Evolutionary conservation across 2,113 vertebrate species (phyloP), one percentile per base, ranked within the genome.

Genomic region (Circaetus gallicus): DNA sequence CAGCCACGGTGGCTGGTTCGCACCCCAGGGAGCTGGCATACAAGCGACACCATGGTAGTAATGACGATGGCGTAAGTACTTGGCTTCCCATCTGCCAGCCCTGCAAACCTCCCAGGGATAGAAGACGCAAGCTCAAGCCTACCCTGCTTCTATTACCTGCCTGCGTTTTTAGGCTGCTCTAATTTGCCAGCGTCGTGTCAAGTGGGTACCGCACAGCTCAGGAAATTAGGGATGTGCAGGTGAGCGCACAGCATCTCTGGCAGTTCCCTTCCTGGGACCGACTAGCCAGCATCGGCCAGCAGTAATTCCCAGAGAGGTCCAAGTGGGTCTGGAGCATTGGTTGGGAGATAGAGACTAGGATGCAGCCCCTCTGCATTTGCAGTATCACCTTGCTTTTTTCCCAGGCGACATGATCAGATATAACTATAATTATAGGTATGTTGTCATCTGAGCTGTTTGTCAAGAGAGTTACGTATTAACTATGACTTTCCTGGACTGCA

Each of bases 371-470:
- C 79, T 63, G 40, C 0, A 0, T 67, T 67, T 55, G 21, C 66
- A 76, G 70, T 42, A 91, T 88, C 93, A 82, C 82, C 89, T 89
- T 91, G 77, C 62, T 62, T 74, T 78, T 63, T 91, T 81, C 94
- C 62, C 45, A 5, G n/a, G 90, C 13, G 1, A 49, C 26, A 3
- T 15, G 53, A 95, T 95, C 73, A 95, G 89, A 76, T 89, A 84
- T 14, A 86, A 92, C 86, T 65, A 94, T 90, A 95, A 90, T 91
- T 87, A 85, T 94, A 85, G 95, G 89, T 89, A 61, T 90, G 77
- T 94, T 83, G 80, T 90, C 86, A 82, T 90, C 62, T 21, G 71
- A 91, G 86, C 91, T 89, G 84, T 92, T 97, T 95, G 83, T 97
- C 96, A 87, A 26, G 93, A 92, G 61, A 93, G 53, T 62, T 89